Percentiles rank a stretch among this genome's conserved stretches.
phyloP scores from a whole-genome alignment of 2,113 vertebrate genomes.

The human region GRCh38 chr16:24250501-24251000 shows the following conservation, averaged over 20 bases:
- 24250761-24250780: background rate
- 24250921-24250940: background rate
- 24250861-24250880: background rate
- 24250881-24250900: slow-evolving; percentile 6
- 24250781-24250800: background rate
- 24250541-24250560: too few relatives aligned
- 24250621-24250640: too few relatives aligned
- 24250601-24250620: too few relatives aligned
- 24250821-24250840: background rate
- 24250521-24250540: too few relatives aligned
- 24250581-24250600: too few relatives aligned
- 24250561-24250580: too few relatives aligned
- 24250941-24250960: background rate
- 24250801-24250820: background rate
- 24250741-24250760: background rate
- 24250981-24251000: background rate
- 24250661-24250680: too few relatives aligned
- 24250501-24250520: too few relatives aligned
- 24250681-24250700: too few relatives aligned
- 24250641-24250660: too few relatives aligned
- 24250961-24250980: background rate
- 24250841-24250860: background rate
- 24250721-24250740: background rate
- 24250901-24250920: background rate
- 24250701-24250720: too few relatives aligned